phyloP scores from a whole-genome alignment of 2,113 vertebrate species.

The Lagopus leucura region DNA sequence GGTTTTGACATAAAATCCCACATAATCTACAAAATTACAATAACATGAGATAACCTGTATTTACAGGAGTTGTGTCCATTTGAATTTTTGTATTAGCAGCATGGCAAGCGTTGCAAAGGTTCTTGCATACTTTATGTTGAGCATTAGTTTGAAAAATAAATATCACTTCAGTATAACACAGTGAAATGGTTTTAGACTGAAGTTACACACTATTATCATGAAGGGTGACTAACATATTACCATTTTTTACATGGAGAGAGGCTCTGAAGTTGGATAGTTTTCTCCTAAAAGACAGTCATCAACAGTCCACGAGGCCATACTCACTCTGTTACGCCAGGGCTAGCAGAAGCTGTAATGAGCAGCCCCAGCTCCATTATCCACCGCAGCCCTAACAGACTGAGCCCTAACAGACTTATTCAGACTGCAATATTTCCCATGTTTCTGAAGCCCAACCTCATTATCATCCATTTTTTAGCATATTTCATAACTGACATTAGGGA shows the following conservation, averaged over 20 bases:
- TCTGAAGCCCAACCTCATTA: not conserved
- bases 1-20: not conserved
- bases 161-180: not conserved
- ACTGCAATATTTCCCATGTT: not conserved
- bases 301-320: not conserved
- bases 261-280: not conserved
- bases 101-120: not conserved
- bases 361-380: not conserved
- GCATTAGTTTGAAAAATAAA: not conserved
- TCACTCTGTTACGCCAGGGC: not conserved
- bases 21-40: not conserved
- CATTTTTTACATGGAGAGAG: not conserved
- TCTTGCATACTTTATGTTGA: not conserved
- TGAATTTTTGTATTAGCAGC: not conserved
- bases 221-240: not conserved
- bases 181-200: not conserved
- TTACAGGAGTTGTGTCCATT: not conserved
- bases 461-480: not conserved
- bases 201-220: not conserved
- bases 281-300: not conserved
- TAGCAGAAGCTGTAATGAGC: not conserved
- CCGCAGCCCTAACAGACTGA: not conserved
- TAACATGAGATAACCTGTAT: not conserved
- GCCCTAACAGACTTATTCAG: not conserved
- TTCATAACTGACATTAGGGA: not conserved